Evolutionary conservation across 2,797 vertebrate genomes (phyloP).

Genomic region (Labeo calbasu): DNA sequence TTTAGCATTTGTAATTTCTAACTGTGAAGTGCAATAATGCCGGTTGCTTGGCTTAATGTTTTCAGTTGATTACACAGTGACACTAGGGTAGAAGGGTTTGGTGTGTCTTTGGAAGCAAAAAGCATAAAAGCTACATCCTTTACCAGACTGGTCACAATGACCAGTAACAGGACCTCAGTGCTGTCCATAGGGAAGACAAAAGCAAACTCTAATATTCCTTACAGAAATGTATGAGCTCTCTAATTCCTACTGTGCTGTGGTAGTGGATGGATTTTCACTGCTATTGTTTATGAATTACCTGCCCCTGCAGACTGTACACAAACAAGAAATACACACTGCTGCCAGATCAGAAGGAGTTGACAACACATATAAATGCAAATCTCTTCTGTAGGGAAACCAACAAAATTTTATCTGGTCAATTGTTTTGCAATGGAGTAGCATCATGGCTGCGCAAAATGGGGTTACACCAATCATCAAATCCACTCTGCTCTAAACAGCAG

Average conservation of each 20-base stretch:
- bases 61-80: neutral
- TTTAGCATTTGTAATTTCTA: neutral
- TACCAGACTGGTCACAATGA: neutral
- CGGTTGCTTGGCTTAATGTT: neutral
- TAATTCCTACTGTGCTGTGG: conserved; percentile 7
- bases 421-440: neutral
- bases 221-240: neutral
- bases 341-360: neutral
- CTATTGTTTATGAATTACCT: conserved; percentile 1
- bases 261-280: neutral
- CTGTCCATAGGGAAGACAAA: neutral
- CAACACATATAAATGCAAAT: neutral
- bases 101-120: neutral
- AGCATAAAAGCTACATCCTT: neutral
- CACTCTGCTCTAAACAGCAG: neutral
- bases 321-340: neutral
- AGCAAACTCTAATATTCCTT: neutral
- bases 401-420: neutral
- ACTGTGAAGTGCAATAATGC: neutral
- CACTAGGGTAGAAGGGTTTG: neutral
- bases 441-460: neutral
- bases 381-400: neutral
- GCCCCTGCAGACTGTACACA: neutral
- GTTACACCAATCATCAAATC: neutral
- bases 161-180: neutral